phyloP scores from a whole-genome alignment of 1,140 invertebrate species.

The Papilio machaon region DNA sequence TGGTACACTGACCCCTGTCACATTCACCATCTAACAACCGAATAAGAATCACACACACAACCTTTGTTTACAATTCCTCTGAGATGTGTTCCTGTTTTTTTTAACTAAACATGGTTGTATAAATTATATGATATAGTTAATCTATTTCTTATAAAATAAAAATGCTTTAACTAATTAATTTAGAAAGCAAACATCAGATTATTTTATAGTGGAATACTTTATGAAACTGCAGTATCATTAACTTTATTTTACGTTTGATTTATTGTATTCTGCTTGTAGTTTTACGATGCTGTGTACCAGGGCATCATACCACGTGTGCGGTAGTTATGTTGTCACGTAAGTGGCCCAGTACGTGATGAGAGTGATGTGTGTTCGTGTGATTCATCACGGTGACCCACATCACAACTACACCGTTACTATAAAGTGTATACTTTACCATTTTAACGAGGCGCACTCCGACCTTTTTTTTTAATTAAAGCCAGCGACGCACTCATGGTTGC shows the following conservation, averaged over 20 bases:
- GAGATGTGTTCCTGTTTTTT: background rate
- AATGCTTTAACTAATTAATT: constrained; percentile 1
- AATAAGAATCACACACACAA: background rate
- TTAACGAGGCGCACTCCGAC: constrained; percentile 24
- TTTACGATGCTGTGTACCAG: constrained; percentile 1
- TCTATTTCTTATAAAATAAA: background rate
- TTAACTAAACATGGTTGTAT: background rate
- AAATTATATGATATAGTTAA: background rate
- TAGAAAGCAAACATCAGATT: background rate
- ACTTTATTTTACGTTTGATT: constrained; percentile 16
- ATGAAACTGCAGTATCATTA: background rate
- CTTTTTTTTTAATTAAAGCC: constrained; percentile 37
- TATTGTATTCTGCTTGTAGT: constrained; percentile 20
- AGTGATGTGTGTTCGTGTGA: constrained; percentile 52
- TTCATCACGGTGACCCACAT: constrained; percentile 64
- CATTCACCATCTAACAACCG: background rate
- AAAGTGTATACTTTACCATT: constrained; percentile 21
- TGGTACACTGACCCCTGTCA: constrained; percentile 10
- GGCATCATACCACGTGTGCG: constrained; percentile 16
- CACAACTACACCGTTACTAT: constrained; percentile 54
- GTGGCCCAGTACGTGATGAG: constrained; percentile 54
- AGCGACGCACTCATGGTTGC: background rate
- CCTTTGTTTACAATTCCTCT: background rate
- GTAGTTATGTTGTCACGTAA: constrained; percentile 61
- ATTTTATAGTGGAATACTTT: background rate